phyloP scores from a whole-genome alignment of 2,888 invertebrate species.

The Lacanobia wlatinum region DNA sequence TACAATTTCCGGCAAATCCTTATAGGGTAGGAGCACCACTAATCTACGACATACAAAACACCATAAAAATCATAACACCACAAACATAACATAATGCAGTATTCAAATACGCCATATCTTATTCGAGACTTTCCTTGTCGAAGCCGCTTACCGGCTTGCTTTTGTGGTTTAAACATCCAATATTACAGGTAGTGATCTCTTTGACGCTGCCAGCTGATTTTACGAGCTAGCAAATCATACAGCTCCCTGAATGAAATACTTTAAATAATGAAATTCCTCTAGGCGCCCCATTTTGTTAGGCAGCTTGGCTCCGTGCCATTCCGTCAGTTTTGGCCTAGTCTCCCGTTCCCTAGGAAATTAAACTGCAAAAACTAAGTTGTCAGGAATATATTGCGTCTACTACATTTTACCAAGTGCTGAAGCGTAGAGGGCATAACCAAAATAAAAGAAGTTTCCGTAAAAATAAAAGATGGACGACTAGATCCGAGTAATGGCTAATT shows the following conservation, averaged over 20 bases:
- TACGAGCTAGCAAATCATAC: constrained; percentile 58
- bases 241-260: constrained; percentile 76
- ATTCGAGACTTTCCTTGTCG: not conserved
- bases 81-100: not conserved
- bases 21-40: too few relatives aligned
- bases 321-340: constrained; percentile 75
- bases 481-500: constrained; percentile 30
- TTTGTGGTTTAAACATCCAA: constrained; percentile 32
- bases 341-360: constrained; percentile 68
- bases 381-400: constrained; percentile 61
- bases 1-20: too few relatives aligned
- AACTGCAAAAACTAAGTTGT: constrained; percentile 68
- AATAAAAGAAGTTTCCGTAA: constrained; percentile 26
- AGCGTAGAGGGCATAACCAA: constrained; percentile 42
- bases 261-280: constrained; percentile 86
- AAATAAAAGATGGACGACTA: constrained; percentile 47
- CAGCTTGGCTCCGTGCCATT: constrained; percentile 83
- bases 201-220: constrained; percentile 53
- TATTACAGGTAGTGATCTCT: constrained; percentile 54
- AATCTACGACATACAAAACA: not conserved
- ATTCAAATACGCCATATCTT: not conserved
- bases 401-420: constrained; percentile 53
- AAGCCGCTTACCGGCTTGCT: not conserved
- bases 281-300: constrained; percentile 74
- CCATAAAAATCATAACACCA: not conserved